Evolutionary conservation across 2,113 vertebrate species (phyloP).

Genomic region (Anthoscopus minutus): DNA sequence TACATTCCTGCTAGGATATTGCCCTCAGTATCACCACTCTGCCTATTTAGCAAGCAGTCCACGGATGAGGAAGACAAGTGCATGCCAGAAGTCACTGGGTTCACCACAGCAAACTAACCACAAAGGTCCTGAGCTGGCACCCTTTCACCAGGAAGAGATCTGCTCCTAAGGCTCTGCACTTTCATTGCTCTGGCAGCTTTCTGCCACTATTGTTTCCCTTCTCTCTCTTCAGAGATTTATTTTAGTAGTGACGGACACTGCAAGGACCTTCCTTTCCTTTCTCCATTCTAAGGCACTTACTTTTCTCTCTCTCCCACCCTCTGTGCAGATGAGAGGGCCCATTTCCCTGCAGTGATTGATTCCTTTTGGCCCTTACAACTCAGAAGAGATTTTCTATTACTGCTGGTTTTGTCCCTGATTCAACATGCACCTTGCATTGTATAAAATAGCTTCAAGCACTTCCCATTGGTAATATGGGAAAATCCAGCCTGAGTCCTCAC

Average conservation of each 20-base stretch:
- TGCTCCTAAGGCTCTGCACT: neutral
- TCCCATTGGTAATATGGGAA: neutral
- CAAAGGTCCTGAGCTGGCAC: slow-evolving; percentile 23
- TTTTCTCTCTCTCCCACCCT: neutral
- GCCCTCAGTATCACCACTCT: neutral
- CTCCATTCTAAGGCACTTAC: neutral
- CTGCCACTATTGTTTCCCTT: neutral
- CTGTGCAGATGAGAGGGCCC: neutral
- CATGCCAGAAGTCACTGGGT: neutral
- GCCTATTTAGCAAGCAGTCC: slow-evolving; percentile 4
- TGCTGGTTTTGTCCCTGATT: neutral
- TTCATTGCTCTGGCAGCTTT: neutral
- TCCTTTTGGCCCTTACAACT: neutral
- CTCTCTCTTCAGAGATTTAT: neutral
- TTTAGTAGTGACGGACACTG: neutral
- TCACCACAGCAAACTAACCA: slow-evolving; percentile 26
- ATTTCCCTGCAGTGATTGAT: slow-evolving; percentile 20
- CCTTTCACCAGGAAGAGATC: neutral
- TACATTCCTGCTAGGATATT: neutral
- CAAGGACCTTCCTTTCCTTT: neutral
- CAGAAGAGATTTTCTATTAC: neutral
- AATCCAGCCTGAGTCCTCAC: neutral
- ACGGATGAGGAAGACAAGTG: neutral
- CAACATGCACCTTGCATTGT: neutral
- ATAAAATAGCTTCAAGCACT: neutral